These are phyloP conservation scores for Carabus problematicus DNA, from an alignment of 2,888 invertebrate genomes.

Conservation along the genomic window DNA sequence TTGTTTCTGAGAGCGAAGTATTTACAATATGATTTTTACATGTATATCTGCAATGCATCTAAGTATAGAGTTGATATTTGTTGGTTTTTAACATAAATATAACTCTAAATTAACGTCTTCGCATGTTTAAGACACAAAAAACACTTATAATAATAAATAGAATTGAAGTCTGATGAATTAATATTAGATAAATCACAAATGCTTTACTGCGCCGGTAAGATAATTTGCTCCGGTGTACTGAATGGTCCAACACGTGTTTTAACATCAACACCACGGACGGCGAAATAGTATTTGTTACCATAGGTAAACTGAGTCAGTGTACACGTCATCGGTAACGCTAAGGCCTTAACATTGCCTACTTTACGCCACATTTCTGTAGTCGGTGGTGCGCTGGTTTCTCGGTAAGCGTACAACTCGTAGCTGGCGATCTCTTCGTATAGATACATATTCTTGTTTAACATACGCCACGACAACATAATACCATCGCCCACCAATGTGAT, in stretches of 20 bases:
- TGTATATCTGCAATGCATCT: too few relatives aligned
- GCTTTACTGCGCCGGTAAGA: neutral
- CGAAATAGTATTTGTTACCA: conserved; percentile 92
- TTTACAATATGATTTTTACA: too few relatives aligned
- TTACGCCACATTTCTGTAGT: conserved; percentile 86
- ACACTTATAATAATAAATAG: too few relatives aligned
- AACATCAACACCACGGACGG: conserved; percentile 88
- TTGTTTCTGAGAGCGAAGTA: too few relatives aligned
- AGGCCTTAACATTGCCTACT: conserved; percentile 92
- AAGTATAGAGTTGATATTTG: too few relatives aligned
- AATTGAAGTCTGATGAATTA: too few relatives aligned
- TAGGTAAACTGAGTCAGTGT: conserved; percentile 91
- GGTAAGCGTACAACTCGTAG: conserved; percentile 93
- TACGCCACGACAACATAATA: conserved; percentile 93
- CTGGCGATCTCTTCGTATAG: conserved; percentile 78
- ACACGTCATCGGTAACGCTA: conserved; percentile 94
- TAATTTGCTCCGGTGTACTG: conserved; percentile 75
- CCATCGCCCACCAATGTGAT: conserved; percentile 78
- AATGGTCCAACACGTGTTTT: conserved; percentile 83
- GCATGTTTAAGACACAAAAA: too few relatives aligned
- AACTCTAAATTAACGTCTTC: too few relatives aligned
- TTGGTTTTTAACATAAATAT: too few relatives aligned
- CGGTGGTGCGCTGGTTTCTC: conserved; percentile 77
- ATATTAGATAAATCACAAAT: too few relatives aligned
- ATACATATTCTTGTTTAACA: conserved; percentile 71